Percentiles rank a stretch among this genome's conserved stretches.
These are phyloP conservation scores for Plagodis pulveraria DNA, from an alignment of 2,888 invertebrate genomes.

Conservation along the genomic window DNA sequence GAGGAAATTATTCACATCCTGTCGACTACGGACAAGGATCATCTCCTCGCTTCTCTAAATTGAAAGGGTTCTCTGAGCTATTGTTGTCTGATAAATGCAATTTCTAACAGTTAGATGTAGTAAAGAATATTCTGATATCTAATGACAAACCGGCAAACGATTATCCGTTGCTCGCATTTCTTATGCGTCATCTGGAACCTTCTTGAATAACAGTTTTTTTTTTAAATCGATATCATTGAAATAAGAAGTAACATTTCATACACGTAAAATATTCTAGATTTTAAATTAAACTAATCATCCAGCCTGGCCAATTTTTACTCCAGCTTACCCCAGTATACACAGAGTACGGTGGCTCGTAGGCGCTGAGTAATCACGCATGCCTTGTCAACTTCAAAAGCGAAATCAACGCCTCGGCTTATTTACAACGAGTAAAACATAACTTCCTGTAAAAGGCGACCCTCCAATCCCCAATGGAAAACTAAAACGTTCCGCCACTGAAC, in stretches of 20 bases:
- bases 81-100: conserved; percentile 32
- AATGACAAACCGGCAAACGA: too few species aligned
- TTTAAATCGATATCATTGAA: background rate
- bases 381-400: conserved; percentile 53
- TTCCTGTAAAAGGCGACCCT: conserved; percentile 41
- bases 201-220: too few species aligned
- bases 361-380: conserved; percentile 39
- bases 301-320: conserved; percentile 1
- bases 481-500: conserved; percentile 39
- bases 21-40: conserved; percentile 33
- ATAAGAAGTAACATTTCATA: background rate
- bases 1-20: conserved; percentile 41
- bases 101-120: conserved; percentile 1
- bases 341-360: conserved; percentile 14
- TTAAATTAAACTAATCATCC: conserved; percentile 1
- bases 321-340: conserved; percentile 5
- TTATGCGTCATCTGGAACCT: too few species aligned
- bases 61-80: conserved; percentile 26
- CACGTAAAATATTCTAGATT: background rate
- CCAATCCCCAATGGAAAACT: conserved; percentile 41
- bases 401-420: conserved; percentile 48
- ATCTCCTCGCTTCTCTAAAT: conserved; percentile 33
- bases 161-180: too few species aligned
- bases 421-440: conserved; percentile 43
- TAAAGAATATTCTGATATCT: background rate